phyloP scores from a whole-genome alignment of 1,140 invertebrate genomes.

The Macrocentrus cingulum region DNA sequence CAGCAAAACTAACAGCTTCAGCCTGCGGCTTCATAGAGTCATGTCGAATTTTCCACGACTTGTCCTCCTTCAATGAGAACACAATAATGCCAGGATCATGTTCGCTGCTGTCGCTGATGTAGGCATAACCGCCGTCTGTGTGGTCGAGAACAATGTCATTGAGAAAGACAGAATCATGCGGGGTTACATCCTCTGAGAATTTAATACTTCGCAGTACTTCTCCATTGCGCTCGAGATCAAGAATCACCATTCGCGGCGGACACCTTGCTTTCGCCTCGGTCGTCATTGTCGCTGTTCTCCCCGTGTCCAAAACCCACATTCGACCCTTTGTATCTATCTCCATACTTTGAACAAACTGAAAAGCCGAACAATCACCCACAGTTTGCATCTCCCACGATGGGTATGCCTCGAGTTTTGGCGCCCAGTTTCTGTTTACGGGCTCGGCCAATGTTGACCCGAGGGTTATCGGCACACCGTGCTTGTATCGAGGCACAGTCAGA shows the following conservation, averaged over 20 bases:
- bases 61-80: constrained; percentile 63
- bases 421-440: constrained; percentile 55
- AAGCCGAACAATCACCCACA: constrained; percentile 62
- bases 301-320: constrained; percentile 74
- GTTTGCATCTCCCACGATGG: constrained; percentile 70
- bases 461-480: constrained; percentile 68
- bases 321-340: constrained; percentile 69
- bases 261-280: constrained; percentile 57
- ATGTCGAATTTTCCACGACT: constrained; percentile 70
- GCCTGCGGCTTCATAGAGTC: constrained; percentile 64
- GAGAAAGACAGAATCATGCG: constrained; percentile 60
- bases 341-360: constrained; percentile 72
- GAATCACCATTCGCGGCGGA: constrained; percentile 67
- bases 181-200: constrained; percentile 61
- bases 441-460: constrained; percentile 61
- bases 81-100: constrained; percentile 72
- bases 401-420: constrained; percentile 65
- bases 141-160: constrained; percentile 72
- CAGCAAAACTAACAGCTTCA: constrained; percentile 61
- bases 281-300: constrained; percentile 60
- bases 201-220: constrained; percentile 60
- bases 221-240: constrained; percentile 65
- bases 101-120: constrained; percentile 68
- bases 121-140: constrained; percentile 67
- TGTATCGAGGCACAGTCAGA: constrained; percentile 67